These are phyloP conservation scores for Leucoraja ocellata DNA, from an alignment of 2,797 vertebrate genomes.

Conservation along the genomic window DNA sequence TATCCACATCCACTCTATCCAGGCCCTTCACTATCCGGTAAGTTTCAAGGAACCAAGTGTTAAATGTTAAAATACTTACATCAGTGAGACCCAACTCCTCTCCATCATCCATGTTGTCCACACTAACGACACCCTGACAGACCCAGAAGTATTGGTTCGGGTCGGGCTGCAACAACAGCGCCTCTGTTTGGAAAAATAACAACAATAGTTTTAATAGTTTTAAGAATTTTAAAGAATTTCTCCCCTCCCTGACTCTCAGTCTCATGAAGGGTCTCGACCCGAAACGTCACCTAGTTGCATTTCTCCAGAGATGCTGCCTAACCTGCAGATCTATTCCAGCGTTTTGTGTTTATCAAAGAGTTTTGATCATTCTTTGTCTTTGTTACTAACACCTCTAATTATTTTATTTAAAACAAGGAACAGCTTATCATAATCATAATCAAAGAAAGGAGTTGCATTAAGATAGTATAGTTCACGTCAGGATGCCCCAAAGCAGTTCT, in stretches of 20 bases:
- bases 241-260: too few relatives aligned
- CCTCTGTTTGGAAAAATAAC: conserved; percentile 49
- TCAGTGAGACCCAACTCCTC: conserved; percentile 58
- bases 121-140: conserved; percentile 54
- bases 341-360: background rate
- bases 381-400: conserved; percentile 41
- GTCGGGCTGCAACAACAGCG: conserved; percentile 53
- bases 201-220: background rate
- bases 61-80: conserved; percentile 42
- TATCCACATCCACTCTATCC: too few relatives aligned
- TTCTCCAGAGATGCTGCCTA: too few relatives aligned
- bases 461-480: background rate
- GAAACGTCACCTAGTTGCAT: too few relatives aligned
- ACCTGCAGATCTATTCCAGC: too few relatives aligned
- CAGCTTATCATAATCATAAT: background rate
- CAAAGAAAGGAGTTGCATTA: background rate
- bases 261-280: too few relatives aligned
- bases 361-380: conserved; percentile 44
- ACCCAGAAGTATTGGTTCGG: conserved; percentile 54
- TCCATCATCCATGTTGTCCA: conserved; percentile 53
- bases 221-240: too few relatives aligned
- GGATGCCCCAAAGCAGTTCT: background rate
- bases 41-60: too few relatives aligned
- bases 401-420: background rate
- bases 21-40: too few relatives aligned